Base-by-base conservation (phyloP, 23 tunicate species). In the Oikopleura albicans region DNA sequence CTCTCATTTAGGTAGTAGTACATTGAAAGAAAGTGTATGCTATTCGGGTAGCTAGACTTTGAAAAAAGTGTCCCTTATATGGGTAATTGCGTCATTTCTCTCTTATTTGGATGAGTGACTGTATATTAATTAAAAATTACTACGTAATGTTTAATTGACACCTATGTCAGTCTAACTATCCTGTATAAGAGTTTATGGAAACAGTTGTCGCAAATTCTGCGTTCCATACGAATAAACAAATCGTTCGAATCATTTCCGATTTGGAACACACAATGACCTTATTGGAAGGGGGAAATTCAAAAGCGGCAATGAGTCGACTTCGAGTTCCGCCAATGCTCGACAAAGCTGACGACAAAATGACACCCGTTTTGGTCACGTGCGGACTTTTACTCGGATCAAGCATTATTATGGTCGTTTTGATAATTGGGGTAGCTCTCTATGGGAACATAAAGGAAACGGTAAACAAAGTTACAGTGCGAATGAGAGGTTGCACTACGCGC, bases 241-340 rank as follows among this genome's bases (percentile, higher is more conserved):
- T 29, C 4, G 4, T 16, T 29, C 27, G 79, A 12, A 71, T 71
- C 33, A 31, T 29, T 71, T 37, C 37, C 35, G 4, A 31, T 71
- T 29, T 71, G 31, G 79, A 71, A 71, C 4, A 16, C 4, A 4
- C 31, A 2, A 71, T 71, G 79, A 71, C 79, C 28, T 2, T 2
- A 71, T 37, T 71, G 28, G 79, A 71, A 71, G 79, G 79, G 31
- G 79, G 79, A 71, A 37, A 71, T 71, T 71, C 79, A 29, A 71
- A 71, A 71, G 4, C 27, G 31, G 79, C 79, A 16, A 71, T 71
- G 79, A 31, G 4, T 31, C 28, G 35, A 29, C 37, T 71, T 2
- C 33, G 79, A 16, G 79, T 71, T 29, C 79, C 79, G 4, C 79
- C 79, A 31, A 71, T 71, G 27, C 28, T 37, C 4, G 79, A 71